Base-by-base conservation (phyloP, 2,113 vertebrate species). In the Xenopus tropicalis region DNA sequence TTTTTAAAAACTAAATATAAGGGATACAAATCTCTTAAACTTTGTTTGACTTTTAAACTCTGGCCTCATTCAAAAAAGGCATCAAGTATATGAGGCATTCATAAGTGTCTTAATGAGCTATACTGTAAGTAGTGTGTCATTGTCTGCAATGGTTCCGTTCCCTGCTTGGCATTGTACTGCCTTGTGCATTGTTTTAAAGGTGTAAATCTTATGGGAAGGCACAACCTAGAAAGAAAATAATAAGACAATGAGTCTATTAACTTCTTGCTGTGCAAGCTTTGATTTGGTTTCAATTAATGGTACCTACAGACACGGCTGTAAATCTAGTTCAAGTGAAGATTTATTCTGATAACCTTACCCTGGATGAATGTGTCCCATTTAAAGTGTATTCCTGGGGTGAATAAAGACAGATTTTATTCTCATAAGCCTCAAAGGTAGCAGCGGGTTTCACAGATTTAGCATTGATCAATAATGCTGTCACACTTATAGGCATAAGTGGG, bases 401-500 rank as follows among this genome's bases (percentile, higher is more conserved):
- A 58, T 42, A 59, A 22, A n/a, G 56, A 69, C 56, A 69, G 65
- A 37, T 63, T 69, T 37, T 69, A 61, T 74, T 23, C 21, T 42
- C 51, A 74, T 69, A 69, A 69, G 69, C 69, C 65, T 68, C 42
- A 14, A 68, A 24, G 57, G 29, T 23, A 61, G 44, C 65, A 69
- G 65, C 65, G 62, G 72, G 56, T 61, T 56, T 61, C 57, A 56
- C 43, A 51, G 46, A 56, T 51, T 37, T 61, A 52, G 57, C 62
- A 24, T 43, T 25, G 43, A 37, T 52, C 65, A 69, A 74, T 65
- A 74, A 74, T 69, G 57, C 62, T 69, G 72, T 69, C 65, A 61
- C 65, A 37, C 29, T 37, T 37, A 8, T 37, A 37, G 29, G 29
- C 29, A 9, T 37, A 37, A 4, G 29, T 37, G 29, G 29, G 10